phyloP scores from a whole-genome alignment of 1,140 invertebrate species.

The Sitobion miscanthi region DNA sequence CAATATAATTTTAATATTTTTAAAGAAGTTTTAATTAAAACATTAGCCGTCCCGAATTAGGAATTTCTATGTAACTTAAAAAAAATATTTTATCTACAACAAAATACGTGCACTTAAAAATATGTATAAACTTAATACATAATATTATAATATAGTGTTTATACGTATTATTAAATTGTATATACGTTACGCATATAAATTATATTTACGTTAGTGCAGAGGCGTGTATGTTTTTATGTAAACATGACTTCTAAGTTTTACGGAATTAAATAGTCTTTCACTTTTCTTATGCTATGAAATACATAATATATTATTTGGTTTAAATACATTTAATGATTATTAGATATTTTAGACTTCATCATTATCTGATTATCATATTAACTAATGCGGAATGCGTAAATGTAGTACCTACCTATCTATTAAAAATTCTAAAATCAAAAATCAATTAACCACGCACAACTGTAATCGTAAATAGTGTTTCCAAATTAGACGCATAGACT shows the following conservation, averaged over 20 bases:
- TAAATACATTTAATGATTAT: not conserved
- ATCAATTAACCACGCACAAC: not conserved
- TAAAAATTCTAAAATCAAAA: not conserved
- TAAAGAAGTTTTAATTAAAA: not conserved
- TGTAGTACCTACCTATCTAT: not conserved
- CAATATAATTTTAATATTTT: not conserved
- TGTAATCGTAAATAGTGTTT: not conserved
- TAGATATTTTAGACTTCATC: not conserved
- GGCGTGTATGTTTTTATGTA: not conserved
- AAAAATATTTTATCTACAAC: not conserved
- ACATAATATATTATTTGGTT: not conserved
- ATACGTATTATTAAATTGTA: not conserved
- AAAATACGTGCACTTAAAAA: not conserved
- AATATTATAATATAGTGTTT: not conserved
- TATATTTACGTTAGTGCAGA: not conserved
- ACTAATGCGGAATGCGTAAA: not conserved
- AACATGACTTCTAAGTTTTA: not conserved
- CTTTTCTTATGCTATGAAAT: not conserved
- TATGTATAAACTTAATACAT: not conserved
- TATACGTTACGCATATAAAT: no score
- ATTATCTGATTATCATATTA: not conserved
- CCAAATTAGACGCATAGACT: not conserved
- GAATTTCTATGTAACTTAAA: not conserved
- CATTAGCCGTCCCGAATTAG: not conserved
- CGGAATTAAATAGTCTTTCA: not conserved